Evolutionary conservation across 2,797 vertebrate species (phyloP).

Genomic region (Characodon lateralis): DNA sequence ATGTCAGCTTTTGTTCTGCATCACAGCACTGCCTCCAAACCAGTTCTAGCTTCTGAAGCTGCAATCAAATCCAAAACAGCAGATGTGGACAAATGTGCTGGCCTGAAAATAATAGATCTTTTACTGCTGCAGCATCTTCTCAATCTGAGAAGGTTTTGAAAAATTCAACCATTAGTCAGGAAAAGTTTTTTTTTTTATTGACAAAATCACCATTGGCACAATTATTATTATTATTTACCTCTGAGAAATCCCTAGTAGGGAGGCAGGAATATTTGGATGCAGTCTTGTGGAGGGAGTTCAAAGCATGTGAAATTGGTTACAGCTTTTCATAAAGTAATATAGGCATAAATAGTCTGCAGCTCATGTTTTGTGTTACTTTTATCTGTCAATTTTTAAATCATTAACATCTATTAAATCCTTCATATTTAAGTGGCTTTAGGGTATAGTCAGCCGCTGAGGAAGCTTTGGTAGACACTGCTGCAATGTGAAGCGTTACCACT

Average conservation of each 20-base stretch:
- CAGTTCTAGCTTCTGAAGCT: slow-evolving; percentile 34
- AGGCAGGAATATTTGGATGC: background rate
- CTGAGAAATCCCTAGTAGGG: too few species aligned
- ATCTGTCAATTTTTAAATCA: background rate
- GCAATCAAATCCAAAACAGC: slow-evolving; percentile 51
- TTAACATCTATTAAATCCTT: background rate
- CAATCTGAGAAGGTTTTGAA: background rate
- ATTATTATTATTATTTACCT: too few species aligned
- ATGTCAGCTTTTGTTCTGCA: slow-evolving; percentile 55
- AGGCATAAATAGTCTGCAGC: background rate
- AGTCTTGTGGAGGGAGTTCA: background rate
- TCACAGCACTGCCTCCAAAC: slow-evolving; percentile 47
- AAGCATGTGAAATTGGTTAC: background rate
- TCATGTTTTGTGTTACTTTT: background rate
- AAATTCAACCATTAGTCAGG: background rate
- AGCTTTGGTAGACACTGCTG: background rate
- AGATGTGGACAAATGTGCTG: background rate
- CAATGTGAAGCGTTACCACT: too few species aligned
- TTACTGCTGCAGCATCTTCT: background rate
- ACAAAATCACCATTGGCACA: background rate
- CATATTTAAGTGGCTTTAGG: background rate
- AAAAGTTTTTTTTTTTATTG: background rate
- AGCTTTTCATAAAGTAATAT: too few species aligned
- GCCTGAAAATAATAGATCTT: background rate
- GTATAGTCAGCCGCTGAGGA: background rate